Evolutionary conservation across 2,888 invertebrate species (phyloP), one percentile per base, ranked within the genome.

Genomic region (Ischnura elegans): DNA sequence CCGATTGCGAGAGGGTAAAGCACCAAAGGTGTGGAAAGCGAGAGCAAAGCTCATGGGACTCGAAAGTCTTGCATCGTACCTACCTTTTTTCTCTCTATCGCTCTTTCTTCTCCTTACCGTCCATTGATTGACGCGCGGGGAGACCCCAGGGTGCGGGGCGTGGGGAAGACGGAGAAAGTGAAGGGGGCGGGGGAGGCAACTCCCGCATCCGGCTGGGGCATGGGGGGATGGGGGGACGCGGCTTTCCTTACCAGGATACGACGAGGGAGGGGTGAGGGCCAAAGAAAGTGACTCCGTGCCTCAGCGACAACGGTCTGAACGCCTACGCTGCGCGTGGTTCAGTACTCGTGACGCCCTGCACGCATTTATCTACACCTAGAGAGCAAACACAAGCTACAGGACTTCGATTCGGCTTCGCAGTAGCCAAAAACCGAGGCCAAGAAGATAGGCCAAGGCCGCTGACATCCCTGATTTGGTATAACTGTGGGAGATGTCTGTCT

Each of bases 131-230:
- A 76, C 76, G 61, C 46, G 86, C 5, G 45, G n/a, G 46, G 25
- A 51, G 46, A 8, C 10, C 4, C 45, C 10, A 8, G 25, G 13
- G 55, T 36, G 87, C 51, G 55, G 16, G 47, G 61, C 16, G 36
- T 21, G 42, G 43, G 51, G 42, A 36, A 29, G 51, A 19, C n/a
- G 51, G 87, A 87, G 87, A 87, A 87, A 87, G 87, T 87, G 51
- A 87, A 36, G 51, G 8, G 87, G 87, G 51, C n/a, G 55, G 51
- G 51, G 2, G 43, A 43, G 90, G 61, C 42, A 13, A 42, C 47
- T 19, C 51, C 16, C 51, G 19, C 19, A 51, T 51, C 42, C 87
- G 61, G 43, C 55, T 90, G 55, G 61, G 61, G 61, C 55, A 10
- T 8, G 42, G 21, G 87, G 36, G 55, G 42, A 43, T 25, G 36